Conservation (phyloP, 2,797 vertebrate species). For the Gastrophryne carolinensis region DNA sequence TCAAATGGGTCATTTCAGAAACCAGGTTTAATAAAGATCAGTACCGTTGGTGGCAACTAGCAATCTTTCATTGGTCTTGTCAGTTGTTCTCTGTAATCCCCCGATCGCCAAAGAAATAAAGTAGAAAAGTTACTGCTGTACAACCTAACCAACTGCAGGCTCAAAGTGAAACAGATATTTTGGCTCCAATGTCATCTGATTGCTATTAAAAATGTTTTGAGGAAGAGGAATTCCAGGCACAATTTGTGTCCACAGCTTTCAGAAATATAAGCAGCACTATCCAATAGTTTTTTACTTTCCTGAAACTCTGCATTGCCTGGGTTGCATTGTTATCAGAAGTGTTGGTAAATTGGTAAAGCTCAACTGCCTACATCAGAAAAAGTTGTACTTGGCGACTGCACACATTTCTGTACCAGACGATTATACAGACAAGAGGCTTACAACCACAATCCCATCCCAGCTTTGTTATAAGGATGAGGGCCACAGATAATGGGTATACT, state of each 20-base stretch:
- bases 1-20: constrained; percentile 39
- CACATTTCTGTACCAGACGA: too few species aligned
- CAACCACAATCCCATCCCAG: too few species aligned
- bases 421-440: too few species aligned
- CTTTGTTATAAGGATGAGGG: too few species aligned
- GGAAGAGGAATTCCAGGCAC: neutral
- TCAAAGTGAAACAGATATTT: neutral
- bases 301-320: neutral
- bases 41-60: constrained; percentile 25
- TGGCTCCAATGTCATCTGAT: neutral
- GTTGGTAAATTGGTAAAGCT: too few species aligned
- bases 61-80: constrained; percentile 36
- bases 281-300: neutral
- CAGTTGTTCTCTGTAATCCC: constrained; percentile 4
- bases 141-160: neutral
- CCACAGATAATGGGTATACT: too few species aligned
- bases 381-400: too few species aligned
- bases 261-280: neutral
- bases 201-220: neutral
- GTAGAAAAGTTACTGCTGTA: constrained; percentile 5
- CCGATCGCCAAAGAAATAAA: neutral
- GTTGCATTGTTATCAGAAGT: neutral
- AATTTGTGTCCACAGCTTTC: neutral
- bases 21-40: constrained; percentile 35
- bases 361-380: too few species aligned